Percentiles rank a stretch among this genome's conserved stretches.
Evolutionary conservation across 2,888 invertebrate species (phyloP).

Genomic region (Emmelina monodactyla): DNA sequence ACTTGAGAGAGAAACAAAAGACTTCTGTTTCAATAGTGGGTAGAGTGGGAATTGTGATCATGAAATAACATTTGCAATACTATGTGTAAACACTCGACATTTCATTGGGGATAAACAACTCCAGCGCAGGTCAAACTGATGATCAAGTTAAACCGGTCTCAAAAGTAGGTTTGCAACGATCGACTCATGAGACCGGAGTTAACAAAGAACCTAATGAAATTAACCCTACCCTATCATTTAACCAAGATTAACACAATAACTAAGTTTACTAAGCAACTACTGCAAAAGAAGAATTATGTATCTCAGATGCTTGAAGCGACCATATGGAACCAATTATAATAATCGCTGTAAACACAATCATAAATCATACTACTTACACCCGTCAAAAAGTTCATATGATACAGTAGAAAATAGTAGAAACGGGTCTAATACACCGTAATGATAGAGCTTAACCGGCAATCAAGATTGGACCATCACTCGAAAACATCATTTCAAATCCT

Average conservation of each 20-base stretch:
- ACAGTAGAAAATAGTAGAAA: constrained; percentile 33
- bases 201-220: background rate
- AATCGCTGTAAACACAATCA: constrained; percentile 24
- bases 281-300: no score
- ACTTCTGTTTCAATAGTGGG: no score
- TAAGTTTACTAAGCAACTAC: no score
- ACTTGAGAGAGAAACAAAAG: no score
- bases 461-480: constrained; percentile 50
- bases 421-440: constrained; percentile 45
- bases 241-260: no score
- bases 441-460: constrained; percentile 45
- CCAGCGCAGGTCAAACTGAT: no score
- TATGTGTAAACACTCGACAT: no score
- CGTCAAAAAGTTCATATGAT: constrained; percentile 45
- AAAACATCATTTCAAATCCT: constrained; percentile 34
- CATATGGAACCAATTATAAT: background rate
- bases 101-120: no score
- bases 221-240: background rate
- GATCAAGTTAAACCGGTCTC: constrained; percentile 41
- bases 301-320: no score
- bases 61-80: no score
- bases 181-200: background rate
- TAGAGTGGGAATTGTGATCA: no score
- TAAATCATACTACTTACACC: constrained; percentile 49
- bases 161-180: constrained; percentile 48